These are phyloP conservation scores for Elachura formosa DNA, from an alignment of 2,113 vertebrate species.

Conservation along the genomic window DNA sequence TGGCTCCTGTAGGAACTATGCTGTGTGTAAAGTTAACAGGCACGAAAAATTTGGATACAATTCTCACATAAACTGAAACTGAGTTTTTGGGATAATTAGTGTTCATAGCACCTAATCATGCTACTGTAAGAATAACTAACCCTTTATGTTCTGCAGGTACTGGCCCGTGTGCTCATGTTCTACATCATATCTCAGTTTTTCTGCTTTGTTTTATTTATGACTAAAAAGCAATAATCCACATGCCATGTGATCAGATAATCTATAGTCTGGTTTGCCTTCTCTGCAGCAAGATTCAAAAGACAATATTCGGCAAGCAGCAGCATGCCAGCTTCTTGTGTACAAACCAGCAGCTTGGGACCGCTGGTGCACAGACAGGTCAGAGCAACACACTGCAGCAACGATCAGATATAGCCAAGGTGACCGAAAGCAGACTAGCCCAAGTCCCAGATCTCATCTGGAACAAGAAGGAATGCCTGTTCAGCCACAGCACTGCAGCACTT, in stretches of 20 bases:
- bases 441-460: background rate
- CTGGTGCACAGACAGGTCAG: background rate
- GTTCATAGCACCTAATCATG: conserved; percentile 8
- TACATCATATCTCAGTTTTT: background rate
- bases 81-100: conserved; percentile 26
- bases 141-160: background rate
- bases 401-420: background rate
- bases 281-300: background rate
- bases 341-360: background rate
- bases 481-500: background rate
- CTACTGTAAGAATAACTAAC: conserved; percentile 5
- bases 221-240: background rate
- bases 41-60: background rate
- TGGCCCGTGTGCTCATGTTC: background rate
- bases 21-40: conserved; percentile 37
- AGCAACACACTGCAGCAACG: background rate
- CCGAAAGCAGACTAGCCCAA: background rate
- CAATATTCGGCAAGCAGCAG: background rate
- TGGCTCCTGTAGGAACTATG: background rate
- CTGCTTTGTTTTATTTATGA: background rate
- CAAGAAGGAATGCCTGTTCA: background rate
- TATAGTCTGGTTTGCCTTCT: background rate
- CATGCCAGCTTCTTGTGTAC: background rate
- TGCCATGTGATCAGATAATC: background rate
- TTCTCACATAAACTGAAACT: background rate